Percentiles rank a stretch among this genome's conserved stretches.
phyloP scores from a whole-genome alignment of 2,113 vertebrate species.

The Hippoglossus stenolepis region DNA sequence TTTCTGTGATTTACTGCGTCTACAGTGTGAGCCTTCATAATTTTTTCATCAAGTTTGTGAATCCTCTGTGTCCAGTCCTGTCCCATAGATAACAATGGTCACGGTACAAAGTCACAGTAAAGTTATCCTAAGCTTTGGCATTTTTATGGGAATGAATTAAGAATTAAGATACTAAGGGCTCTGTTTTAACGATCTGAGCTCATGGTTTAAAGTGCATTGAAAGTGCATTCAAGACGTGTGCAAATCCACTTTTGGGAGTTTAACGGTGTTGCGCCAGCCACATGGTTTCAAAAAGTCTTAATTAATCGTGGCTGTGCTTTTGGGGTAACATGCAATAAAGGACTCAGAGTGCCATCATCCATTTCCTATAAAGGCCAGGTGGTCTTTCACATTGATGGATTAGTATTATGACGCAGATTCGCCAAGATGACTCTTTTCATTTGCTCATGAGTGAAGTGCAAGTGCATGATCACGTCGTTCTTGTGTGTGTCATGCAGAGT shows the following conservation, averaged over 20 bases:
- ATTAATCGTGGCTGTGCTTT: background rate
- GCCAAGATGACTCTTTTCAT: background rate
- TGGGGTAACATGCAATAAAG: background rate
- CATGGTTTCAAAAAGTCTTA: background rate
- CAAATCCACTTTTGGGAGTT: background rate
- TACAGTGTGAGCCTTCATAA: background rate
- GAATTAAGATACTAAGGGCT: background rate
- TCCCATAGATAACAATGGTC: slow-evolving; percentile 13
- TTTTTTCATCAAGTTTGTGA: background rate
- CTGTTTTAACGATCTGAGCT: background rate
- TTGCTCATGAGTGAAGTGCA: background rate
- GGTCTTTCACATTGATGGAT: background rate
- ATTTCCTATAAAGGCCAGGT: background rate
- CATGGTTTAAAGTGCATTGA: background rate
- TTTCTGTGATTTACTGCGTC: slow-evolving; percentile 15
- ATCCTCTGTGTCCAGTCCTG: background rate
- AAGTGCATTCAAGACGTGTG: background rate
- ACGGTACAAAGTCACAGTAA: background rate
- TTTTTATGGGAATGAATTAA: background rate
- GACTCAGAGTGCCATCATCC: background rate
- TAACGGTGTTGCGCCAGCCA: background rate
- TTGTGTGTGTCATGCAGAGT: too few species aligned
- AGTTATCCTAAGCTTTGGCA: background rate
- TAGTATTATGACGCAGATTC: background rate
- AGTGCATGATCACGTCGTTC: background rate